Evolutionary conservation across 2,113 vertebrate genomes (phyloP), one percentile per base, ranked within the genome.

Genomic region (Platysteira castanea): DNA sequence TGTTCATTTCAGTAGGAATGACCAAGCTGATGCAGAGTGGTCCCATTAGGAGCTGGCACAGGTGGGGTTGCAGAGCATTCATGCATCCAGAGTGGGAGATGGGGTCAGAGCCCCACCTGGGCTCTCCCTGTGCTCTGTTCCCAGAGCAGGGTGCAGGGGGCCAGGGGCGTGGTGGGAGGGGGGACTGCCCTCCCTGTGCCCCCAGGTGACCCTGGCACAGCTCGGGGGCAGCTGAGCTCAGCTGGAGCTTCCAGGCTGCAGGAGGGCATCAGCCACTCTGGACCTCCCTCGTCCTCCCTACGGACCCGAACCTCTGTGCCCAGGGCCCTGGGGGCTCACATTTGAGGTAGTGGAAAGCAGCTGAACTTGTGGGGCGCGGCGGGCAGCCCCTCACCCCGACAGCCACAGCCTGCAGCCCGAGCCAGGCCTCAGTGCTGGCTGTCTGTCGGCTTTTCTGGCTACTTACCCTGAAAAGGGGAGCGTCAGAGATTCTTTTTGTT

Each of bases 401-500:
- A 50, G 68, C 4, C 10, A 2, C 47, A 19, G 49, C 39, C 44
- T 46, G 84, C 71, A 49, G 37, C 41, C 23, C 6, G 24, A 61
- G 63, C 14, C 10, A 4, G 61, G n/a, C 69, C 68, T 93, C 78
- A 35, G 20, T 53, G 13, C n/a, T 73, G 46, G 5, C 61, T 59
- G 23, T 54, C 33, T 15, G 8, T 1, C 0, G 15, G 64, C 35
- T 22, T 84, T 93, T 90, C 89, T 87, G 63, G 77, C 84, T 93
- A 54, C 95, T 95, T 95, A 57, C 13, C 89, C 84, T 90, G 91
- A 86, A 95, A 94, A 75, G 1, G 24, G 52, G 69, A 79, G 46
- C 7, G 1, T 68, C 73, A 20, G 68, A 27, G 49, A 31, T 81
- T 57, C 74, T 92, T 95, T 89, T 87, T 96, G 91, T 97, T 98